These are phyloP conservation scores for Cacatua alba DNA, from an alignment of 2,113 vertebrate species.

Conservation along the genomic window DNA sequence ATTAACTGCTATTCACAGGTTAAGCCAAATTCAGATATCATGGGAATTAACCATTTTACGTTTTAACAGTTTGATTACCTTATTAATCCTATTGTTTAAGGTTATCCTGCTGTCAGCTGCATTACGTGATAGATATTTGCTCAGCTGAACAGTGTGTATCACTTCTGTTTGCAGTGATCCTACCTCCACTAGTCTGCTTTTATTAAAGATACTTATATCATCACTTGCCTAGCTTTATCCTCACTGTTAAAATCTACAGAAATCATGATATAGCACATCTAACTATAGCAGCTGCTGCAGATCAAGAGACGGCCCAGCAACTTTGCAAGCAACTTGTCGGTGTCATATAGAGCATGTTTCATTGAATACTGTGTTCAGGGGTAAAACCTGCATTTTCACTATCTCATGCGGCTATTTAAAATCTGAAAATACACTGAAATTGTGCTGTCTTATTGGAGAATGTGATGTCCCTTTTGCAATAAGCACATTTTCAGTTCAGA, in stretches of 20 bases:
- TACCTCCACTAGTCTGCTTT: background rate
- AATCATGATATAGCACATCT: background rate
- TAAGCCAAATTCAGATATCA: background rate
- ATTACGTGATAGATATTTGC: conserved; percentile 43
- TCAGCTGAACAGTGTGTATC: conserved; percentile 57
- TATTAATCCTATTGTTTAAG: conserved; percentile 37
- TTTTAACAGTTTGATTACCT: background rate
- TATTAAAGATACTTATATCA: conserved; percentile 15
- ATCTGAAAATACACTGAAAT: background rate
- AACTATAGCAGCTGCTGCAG: conserved; percentile 3
- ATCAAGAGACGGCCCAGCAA: background rate
- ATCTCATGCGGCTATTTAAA: background rate
- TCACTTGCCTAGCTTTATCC: background rate
- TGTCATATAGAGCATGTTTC: background rate
- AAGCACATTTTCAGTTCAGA: background rate
- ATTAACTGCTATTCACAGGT: background rate
- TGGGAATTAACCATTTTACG: background rate
- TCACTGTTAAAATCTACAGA: background rate
- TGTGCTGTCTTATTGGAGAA: background rate
- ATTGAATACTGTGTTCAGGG: background rate
- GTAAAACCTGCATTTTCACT: background rate
- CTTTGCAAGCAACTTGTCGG: background rate
- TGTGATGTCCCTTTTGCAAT: background rate
- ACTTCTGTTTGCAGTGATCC: conserved; percentile 7
- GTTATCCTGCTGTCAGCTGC: background rate